phyloP scores from a whole-genome alignment of 2,113 vertebrate species.

The Brachirus orientalis region DNA sequence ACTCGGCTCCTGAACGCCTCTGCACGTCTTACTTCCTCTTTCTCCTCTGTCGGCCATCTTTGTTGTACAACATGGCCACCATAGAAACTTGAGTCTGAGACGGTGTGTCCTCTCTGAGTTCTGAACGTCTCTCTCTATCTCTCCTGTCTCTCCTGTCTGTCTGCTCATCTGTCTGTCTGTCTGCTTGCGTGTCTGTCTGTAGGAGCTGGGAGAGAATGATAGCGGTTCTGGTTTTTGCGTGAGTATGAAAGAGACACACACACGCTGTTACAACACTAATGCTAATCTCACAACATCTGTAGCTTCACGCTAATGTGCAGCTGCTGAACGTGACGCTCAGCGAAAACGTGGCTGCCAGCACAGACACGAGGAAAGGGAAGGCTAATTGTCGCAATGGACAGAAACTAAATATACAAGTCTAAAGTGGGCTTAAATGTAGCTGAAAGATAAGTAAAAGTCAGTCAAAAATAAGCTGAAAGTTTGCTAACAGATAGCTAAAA shows the following conservation, averaged over 20 bases:
- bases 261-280: slow-evolving; percentile 25
- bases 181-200: slow-evolving; percentile 52
- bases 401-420: too few species aligned
- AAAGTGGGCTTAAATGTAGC: too few species aligned
- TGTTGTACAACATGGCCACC: neutral
- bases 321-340: too few species aligned
- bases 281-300: too few species aligned
- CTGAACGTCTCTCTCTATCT: slow-evolving; percentile 47
- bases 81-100: too few species aligned
- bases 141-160: slow-evolving; percentile 31
- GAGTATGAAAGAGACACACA: slow-evolving; percentile 71
- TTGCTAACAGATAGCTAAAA: too few species aligned
- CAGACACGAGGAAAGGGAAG: too few species aligned
- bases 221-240: slow-evolving; percentile 76
- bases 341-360: too few species aligned
- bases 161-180: slow-evolving; percentile 51
- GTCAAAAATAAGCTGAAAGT: too few species aligned
- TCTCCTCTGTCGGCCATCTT: neutral
- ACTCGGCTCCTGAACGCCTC: neutral
- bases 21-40: neutral
- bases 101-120: neutral
- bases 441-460: too few species aligned
- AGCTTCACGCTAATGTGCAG: too few species aligned
- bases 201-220: slow-evolving; percentile 77
- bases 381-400: too few species aligned